Base-by-base conservation (phyloP, 2,888 invertebrate genomes). In the Eupeodes luniger region DNA sequence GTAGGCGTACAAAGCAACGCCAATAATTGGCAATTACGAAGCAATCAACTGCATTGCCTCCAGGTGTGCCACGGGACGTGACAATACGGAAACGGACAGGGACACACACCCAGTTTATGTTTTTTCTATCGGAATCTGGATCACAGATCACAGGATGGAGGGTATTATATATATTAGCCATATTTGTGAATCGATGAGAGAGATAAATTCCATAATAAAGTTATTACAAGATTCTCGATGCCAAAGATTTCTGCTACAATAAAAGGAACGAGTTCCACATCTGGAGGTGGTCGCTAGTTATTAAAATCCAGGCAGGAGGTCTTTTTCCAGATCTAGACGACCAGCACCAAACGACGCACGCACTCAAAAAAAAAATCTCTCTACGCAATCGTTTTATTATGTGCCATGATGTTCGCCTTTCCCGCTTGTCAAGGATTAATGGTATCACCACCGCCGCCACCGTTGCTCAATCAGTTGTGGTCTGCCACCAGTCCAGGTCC, bases 21-120 rank as follows among this genome's bases (percentile, higher is more conserved):
- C 89, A 90, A 90, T 91, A 91, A 91, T 91, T 91, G 91, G 80
- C 91, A 91, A 91, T 91, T 91, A 91, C 90, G 87, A 82, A 87
- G 86, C 84, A 87, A 88, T 88, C 89, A 83, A 74, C 87, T 47
- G 81, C 84, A 61, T 66, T 75, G 66, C 67, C 84, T 81, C 81
- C 85, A 83, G 76, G 81, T 89, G 84, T 59, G 77, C 79, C 2
- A 57, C 14, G 72, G 75, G 77, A 80, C 89, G 88, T 85, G 89
- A 89, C 82, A 87, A 85, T 89, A 81, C 62, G 81, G 88, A 80
- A 79, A 79, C 81, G 67, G 70, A 70, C 79, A 36, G 70, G 67
- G 72, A 70, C 79, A 67, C 83, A 82, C 83, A 80, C 80, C 47
- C 69, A 64, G 53, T 47, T 57, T 19, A 10, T 51, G 34, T 55